Base-by-base conservation (phyloP, 2,797 vertebrate species). In the Tenualosa ilisha region DNA sequence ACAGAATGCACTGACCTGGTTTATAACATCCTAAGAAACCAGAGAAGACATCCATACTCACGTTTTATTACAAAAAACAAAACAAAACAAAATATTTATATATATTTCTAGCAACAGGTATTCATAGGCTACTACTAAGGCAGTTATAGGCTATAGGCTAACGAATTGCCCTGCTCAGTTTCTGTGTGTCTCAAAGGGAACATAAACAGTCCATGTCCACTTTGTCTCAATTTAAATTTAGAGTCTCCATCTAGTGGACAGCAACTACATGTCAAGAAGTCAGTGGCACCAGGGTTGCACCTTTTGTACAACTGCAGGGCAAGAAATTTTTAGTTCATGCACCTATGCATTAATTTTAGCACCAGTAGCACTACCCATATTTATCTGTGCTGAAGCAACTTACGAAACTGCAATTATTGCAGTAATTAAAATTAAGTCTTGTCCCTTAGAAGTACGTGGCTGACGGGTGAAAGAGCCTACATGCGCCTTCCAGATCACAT, bases 211-310 rank as follows among this genome's bases (percentile, higher is more conserved):
- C 54, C 20, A 20, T 46, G 72, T 46, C 72, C 72, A 79, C 15
- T 37, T 40, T 17, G 20, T 15, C 12, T 22, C 0, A 79, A 79
- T 46, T 15, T 46, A 20, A 46, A 20, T 79, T 79, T 79, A 8
- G 17, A 43, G 40, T 79, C 72, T 79, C 72, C 72, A 79, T 79
- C 72, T 79, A 79, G 72, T 79, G 72, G 72, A 43, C 72, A 22
- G 40, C 46, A 79, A 17, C 37, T 11, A 31, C 37, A 12, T 51
- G 20, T 22, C 20, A 59, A 22, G 0, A 5, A 17, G 56, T 59
- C n/a, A 5, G 54, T 56, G 11, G 50, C 50, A 51, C 50, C 50
- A 51, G 8, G 46, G 11, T 51, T 9, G 50, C 50, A 51, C 50
- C 11, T 51, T 51, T 51, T 51, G 0, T 51, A 2, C 50, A 5